Evolutionary conservation across 2,888 invertebrate genomes (phyloP).

Genomic region (Noctua fimbriata): DNA sequence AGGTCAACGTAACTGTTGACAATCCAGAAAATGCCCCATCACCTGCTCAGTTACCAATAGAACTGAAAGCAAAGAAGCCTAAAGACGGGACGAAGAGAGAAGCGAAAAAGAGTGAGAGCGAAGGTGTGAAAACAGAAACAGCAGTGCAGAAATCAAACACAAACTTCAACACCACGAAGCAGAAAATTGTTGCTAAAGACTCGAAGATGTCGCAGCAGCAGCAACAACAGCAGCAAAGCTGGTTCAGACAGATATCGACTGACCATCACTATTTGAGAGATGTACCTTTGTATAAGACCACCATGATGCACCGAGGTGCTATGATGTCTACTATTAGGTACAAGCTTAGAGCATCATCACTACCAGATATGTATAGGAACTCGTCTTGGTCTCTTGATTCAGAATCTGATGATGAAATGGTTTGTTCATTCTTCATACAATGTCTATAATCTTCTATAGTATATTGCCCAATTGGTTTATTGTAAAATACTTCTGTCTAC

Average conservation of each 20-base stretch:
- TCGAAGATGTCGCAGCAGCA: slow-evolving; percentile 55
- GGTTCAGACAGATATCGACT: slow-evolving; percentile 89
- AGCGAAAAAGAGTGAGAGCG: slow-evolving; percentile 65
- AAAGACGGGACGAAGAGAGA: slow-evolving; percentile 61
- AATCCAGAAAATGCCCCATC: slow-evolving; percentile 63
- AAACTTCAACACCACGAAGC: slow-evolving; percentile 60
- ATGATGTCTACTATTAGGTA: slow-evolving; percentile 95
- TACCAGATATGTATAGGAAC: slow-evolving; percentile 96
- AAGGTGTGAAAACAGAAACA: slow-evolving; percentile 51
- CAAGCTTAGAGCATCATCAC: slow-evolving; percentile 94
- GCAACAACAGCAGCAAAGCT: slow-evolving; percentile 68
- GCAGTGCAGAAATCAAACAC: slow-evolving; percentile 54
- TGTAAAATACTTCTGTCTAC: slow-evolving; percentile 62
- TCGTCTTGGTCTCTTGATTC: slow-evolving; percentile 93
- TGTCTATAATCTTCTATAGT: not conserved
- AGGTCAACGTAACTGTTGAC: slow-evolving; percentile 87
- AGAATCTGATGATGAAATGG: slow-evolving; percentile 90
- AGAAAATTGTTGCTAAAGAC: slow-evolving; percentile 47
- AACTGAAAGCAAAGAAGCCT: slow-evolving; percentile 75
- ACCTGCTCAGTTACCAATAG: slow-evolving; percentile 79
- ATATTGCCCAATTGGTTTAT: not conserved
- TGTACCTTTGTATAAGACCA: slow-evolving; percentile 93
- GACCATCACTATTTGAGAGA: slow-evolving; percentile 93
- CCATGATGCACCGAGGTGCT: slow-evolving; percentile 96
- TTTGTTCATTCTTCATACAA: slow-evolving; percentile 1